Evolutionary conservation across 2,888 invertebrate genomes (phyloP).

Genomic region (Proisotoma minuta): DNA sequence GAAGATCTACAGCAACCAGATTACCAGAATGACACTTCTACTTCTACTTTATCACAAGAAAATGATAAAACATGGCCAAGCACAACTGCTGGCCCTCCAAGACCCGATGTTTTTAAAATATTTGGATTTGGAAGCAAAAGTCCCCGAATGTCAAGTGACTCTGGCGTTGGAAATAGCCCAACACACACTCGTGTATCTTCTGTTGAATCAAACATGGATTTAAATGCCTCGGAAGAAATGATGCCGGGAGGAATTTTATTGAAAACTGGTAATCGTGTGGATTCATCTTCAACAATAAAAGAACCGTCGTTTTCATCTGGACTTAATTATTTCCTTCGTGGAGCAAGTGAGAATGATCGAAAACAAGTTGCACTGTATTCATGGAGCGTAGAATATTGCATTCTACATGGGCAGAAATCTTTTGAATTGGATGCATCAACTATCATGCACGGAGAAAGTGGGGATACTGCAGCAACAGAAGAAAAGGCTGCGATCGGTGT

Average conservation of each 20-base stretch:
- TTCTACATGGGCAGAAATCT: conserved; percentile 56
- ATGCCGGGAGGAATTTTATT: conserved; percentile 28
- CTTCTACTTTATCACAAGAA: conserved; percentile 22
- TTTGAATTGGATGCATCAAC: conserved; percentile 25
- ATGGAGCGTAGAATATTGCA: conserved; percentile 95
- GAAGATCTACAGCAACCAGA: conserved; percentile 25
- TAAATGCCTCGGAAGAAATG: conserved; percentile 30
- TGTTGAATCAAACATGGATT: conserved; percentile 43
- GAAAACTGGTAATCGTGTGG: conserved; percentile 40
- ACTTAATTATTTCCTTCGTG: conserved; percentile 46
- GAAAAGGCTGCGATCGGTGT: conserved; percentile 51
- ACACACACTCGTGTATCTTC: conserved; percentile 43
- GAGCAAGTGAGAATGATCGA: conserved; percentile 30
- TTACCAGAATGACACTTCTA: conserved; percentile 15
- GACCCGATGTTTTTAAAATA: conserved; percentile 36
- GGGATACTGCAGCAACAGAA: conserved; percentile 9
- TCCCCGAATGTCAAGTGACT: conserved; percentile 47
- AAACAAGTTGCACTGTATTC: conserved; percentile 57
- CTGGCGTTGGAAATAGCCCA: conserved; percentile 46
- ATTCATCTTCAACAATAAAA: conserved; percentile 22
- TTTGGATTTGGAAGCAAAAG: conserved; percentile 40
- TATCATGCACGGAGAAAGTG: conserved; percentile 6
- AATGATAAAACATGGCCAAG: conserved; percentile 22
- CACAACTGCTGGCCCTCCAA: conserved; percentile 3
- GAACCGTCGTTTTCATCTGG: conserved; percentile 43